These are phyloP conservation scores for Motacilla tschutschensis DNA, from an alignment of 2,113 vertebrate genomes.

Conservation along the genomic window DNA sequence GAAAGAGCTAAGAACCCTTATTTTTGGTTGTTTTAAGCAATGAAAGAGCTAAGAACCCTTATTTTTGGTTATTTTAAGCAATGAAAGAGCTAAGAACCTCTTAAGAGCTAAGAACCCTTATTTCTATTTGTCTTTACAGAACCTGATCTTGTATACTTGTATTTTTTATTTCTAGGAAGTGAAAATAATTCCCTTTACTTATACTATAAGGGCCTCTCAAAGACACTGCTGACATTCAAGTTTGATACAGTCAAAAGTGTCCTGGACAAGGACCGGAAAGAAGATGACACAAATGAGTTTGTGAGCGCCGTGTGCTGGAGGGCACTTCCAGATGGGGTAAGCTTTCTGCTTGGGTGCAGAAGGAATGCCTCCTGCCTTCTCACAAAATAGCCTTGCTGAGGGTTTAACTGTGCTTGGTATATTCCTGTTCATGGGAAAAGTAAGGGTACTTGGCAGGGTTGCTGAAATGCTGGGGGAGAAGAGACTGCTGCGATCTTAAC, in stretches of 20 bases:
- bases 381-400: neutral
- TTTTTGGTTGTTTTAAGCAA: neutral
- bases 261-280: slow-evolving; percentile 96
- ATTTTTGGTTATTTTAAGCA: neutral
- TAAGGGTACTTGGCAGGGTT: neutral
- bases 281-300: slow-evolving; percentile 98
- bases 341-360: neutral
- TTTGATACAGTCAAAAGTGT: slow-evolving; percentile 98
- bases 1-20: no score
- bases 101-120: neutral
- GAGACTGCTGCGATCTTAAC: neutral
- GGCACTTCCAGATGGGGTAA: slow-evolving; percentile 93
- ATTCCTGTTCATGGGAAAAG: neutral
- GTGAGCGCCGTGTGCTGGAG: slow-evolving; percentile 98
- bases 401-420: neutral
- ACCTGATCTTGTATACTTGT: neutral
- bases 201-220: slow-evolving; percentile 98
- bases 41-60: no score
- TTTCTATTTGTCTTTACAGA: neutral
- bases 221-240: slow-evolving; percentile 96
- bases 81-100: neutral
- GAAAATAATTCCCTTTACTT: slow-evolving; percentile 98
- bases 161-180: slow-evolving; percentile 79
- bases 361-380: neutral
- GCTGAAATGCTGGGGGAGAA: neutral